Evolutionary conservation across 2,888 invertebrate species (phyloP).

Genomic region (Sicus ferrugineus): DNA sequence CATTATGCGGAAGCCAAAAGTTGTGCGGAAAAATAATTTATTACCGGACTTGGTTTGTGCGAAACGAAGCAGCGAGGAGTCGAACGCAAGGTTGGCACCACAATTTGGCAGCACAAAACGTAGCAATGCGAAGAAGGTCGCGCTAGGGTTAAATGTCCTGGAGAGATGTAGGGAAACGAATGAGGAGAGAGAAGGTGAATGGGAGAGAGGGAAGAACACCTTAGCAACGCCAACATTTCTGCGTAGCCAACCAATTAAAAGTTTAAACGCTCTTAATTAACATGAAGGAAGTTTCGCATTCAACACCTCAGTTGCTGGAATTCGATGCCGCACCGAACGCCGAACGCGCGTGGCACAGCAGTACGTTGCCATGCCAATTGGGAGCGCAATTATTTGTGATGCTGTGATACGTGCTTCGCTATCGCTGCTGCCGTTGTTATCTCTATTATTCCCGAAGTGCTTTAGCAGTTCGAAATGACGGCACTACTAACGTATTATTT

Average conservation of each 20-base stretch:
- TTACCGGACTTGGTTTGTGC: constrained; percentile 7
- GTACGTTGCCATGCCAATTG: not conserved
- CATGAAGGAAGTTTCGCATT: constrained; percentile 22
- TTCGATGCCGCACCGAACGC: constrained; percentile 14
- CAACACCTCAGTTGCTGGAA: constrained; percentile 11
- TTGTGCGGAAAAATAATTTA: constrained; percentile 24
- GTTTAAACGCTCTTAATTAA: constrained; percentile 27
- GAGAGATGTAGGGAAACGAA: not conserved
- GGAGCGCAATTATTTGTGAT: not conserved
- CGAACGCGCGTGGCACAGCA: not conserved
- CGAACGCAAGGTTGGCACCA: not conserved
- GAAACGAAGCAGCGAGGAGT: constrained; percentile 9
- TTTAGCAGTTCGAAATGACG: too few species aligned
- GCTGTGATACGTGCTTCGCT: not conserved
- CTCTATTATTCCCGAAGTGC: too few species aligned
- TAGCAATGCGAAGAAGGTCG: not conserved
- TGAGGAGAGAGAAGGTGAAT: not conserved
- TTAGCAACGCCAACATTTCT: not conserved
- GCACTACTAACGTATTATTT: too few species aligned
- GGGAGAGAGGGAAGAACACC: not conserved
- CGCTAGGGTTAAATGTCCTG: not conserved
- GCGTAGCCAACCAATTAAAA: constrained; percentile 24
- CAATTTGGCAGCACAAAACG: constrained; percentile 12
- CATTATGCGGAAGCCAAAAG: constrained; percentile 13
- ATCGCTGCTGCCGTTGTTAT: not conserved